Evolutionary conservation across 2,888 invertebrate genomes (phyloP).

Genomic region (Microplitis deprimator): DNA sequence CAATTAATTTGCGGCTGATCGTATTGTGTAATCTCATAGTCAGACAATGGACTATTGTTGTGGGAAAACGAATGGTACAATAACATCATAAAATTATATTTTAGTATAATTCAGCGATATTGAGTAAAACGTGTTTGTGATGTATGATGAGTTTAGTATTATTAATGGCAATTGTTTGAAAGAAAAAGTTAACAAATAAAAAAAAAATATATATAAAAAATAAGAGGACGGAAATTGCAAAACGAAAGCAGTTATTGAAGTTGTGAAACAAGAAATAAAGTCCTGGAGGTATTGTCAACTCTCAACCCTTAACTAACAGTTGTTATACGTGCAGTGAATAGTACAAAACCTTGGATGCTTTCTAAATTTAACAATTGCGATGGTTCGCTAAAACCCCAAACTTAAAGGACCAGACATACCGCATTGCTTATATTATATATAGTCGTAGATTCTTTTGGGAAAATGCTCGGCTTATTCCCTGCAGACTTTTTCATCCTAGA

Average conservation of each 20-base stretch:
- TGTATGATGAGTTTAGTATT: neutral
- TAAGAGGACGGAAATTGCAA: slow-evolving; percentile 9
- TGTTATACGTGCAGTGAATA: slow-evolving; percentile 46
- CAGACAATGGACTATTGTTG: too few relatives aligned
- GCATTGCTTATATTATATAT: slow-evolving; percentile 8
- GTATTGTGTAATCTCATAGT: neutral
- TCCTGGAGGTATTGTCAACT: slow-evolving; percentile 38
- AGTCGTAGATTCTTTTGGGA: neutral
- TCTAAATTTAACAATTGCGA: slow-evolving; percentile 30
- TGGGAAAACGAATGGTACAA: neutral
- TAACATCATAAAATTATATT: neutral
- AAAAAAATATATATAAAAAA: neutral
- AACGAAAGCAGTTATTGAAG: slow-evolving; percentile 48
- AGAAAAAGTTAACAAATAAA: neutral
- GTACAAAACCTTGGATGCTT: slow-evolving; percentile 27
- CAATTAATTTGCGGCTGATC: neutral
- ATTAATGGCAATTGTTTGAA: slow-evolving; percentile 20
- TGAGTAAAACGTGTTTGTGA: neutral
- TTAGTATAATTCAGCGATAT: neutral
- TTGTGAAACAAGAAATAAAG: slow-evolving; percentile 49
- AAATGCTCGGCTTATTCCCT: neutral
- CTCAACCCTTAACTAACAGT: slow-evolving; percentile 26
- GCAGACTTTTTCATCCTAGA: neutral
- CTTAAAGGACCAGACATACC: slow-evolving; percentile 9
- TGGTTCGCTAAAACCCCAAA: slow-evolving; percentile 31